phyloP scores from a whole-genome alignment of 2,113 vertebrate species.

The Myanophis thanlyinensis region DNA sequence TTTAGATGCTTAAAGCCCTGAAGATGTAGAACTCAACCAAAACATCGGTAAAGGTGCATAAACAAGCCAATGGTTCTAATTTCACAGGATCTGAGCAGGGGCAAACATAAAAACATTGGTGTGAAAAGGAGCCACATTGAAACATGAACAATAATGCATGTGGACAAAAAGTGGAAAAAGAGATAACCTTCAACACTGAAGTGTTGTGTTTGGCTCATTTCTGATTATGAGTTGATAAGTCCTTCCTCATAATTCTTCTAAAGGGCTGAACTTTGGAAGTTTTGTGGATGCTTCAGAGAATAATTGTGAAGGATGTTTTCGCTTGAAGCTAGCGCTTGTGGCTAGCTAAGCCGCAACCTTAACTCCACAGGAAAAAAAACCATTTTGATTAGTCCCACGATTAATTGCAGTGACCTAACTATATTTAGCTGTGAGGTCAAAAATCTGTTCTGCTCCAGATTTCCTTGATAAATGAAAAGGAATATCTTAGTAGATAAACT shows the following conservation, averaged over 20 bases:
- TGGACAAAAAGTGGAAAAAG: not conserved
- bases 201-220: not conserved
- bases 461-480: not conserved
- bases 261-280: constrained; percentile 6
- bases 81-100: not conserved
- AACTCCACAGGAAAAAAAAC: not conserved
- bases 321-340: not conserved
- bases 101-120: not conserved
- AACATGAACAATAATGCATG: not conserved
- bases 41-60: not conserved
- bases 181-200: not conserved
- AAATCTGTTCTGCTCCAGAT: not conserved
- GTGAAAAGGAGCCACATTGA: not conserved
- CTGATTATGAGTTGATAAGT: not conserved
- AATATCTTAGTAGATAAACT: not conserved
- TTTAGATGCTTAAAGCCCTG: not conserved
- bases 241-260: not conserved
- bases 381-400: not conserved
- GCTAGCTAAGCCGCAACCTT: not conserved
- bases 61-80: not conserved
- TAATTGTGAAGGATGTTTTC: not conserved
- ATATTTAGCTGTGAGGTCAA: not conserved
- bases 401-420: constrained; percentile 22
- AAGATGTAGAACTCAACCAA: not conserved
- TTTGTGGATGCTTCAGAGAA: not conserved